Evolutionary conservation across 2,797 vertebrate genomes (phyloP).

Genomic region (Pseudopleuronectes americanus): DNA sequence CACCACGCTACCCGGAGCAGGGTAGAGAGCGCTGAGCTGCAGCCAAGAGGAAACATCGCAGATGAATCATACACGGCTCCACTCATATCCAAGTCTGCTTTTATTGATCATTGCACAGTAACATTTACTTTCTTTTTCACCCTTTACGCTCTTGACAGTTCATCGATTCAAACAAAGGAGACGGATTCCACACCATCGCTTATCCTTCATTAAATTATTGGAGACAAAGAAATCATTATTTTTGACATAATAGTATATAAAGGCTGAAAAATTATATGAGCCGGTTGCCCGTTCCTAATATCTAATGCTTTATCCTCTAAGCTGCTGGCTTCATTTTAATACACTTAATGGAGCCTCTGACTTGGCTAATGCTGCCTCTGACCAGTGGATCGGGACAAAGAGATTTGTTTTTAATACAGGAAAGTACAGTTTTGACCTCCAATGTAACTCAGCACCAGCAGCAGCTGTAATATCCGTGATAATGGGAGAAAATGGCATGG

Average conservation of each 20-base stretch:
- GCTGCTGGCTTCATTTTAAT: slow-evolving; percentile 69
- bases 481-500: slow-evolving; percentile 65
- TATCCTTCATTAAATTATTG: slow-evolving; percentile 73
- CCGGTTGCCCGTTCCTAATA: slow-evolving; percentile 64
- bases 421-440: slow-evolving; percentile 76
- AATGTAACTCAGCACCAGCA: slow-evolving; percentile 68
- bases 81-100: slow-evolving; percentile 64
- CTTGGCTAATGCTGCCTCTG: slow-evolving; percentile 62
- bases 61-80: slow-evolving; percentile 55
- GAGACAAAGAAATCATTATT: slow-evolving; percentile 72
- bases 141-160: slow-evolving; percentile 60
- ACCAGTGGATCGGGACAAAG: slow-evolving; percentile 55
- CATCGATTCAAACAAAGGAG: slow-evolving; percentile 69
- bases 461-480: slow-evolving; percentile 65
- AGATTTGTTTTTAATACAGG: slow-evolving; percentile 73
- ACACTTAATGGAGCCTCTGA: slow-evolving; percentile 69
- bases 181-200: slow-evolving; percentile 63
- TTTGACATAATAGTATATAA: slow-evolving; percentile 67
- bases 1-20: not conserved
- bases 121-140: slow-evolving; percentile 71
- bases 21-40: not conserved
- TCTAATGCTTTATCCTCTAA: slow-evolving; percentile 55
- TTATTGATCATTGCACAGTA: slow-evolving; percentile 74
- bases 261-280: slow-evolving; percentile 70
- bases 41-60: slow-evolving; percentile 45